Percentiles rank a stretch among this genome's conserved stretches.
Evolutionary conservation across 2,113 vertebrate genomes (phyloP).

Genomic region (Columba janthina): DNA sequence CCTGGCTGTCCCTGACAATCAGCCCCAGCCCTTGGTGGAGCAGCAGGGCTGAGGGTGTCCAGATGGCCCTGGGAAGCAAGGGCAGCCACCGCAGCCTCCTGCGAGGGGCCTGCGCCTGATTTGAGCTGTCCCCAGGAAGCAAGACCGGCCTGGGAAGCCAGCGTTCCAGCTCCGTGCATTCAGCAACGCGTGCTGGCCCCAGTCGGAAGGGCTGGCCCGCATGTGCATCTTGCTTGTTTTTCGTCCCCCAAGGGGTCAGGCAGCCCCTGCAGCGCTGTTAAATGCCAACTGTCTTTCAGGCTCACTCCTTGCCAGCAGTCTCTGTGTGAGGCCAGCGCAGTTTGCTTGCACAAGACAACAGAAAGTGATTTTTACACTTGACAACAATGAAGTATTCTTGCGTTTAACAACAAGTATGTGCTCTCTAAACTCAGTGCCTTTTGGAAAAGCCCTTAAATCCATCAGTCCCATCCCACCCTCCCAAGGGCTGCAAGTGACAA

Average conservation of each 20-base stretch:
- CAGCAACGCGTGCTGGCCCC: not conserved
- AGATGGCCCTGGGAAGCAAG: not conserved
- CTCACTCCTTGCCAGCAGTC: conserved; percentile 7
- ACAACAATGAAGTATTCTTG: conserved; percentile 25
- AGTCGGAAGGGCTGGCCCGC: not conserved
- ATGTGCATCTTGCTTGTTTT: not conserved
- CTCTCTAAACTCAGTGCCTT: not conserved
- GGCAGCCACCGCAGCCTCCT: fast-evolving
- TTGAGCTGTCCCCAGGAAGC: not conserved
- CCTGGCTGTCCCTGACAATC: not conserved
- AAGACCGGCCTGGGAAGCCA: not conserved
- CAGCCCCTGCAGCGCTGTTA: not conserved
- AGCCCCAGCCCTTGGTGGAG: not conserved
- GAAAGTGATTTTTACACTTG: conserved; percentile 44
- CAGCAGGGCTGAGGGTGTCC: not conserved
- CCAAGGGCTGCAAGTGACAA: not conserved
- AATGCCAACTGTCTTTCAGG: not conserved
- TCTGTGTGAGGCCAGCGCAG: not conserved
- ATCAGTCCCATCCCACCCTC: not conserved
- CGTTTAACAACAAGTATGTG: not conserved
- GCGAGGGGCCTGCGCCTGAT: not conserved
- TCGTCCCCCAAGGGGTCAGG: not conserved
- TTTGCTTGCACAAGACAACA: not conserved
- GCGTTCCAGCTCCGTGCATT: fast-evolving
- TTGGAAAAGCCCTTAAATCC: conserved; percentile 6